These are phyloP conservation scores for Channallabes apus DNA, from an alignment of 2,797 vertebrate genomes.

Conservation along the genomic window DNA sequence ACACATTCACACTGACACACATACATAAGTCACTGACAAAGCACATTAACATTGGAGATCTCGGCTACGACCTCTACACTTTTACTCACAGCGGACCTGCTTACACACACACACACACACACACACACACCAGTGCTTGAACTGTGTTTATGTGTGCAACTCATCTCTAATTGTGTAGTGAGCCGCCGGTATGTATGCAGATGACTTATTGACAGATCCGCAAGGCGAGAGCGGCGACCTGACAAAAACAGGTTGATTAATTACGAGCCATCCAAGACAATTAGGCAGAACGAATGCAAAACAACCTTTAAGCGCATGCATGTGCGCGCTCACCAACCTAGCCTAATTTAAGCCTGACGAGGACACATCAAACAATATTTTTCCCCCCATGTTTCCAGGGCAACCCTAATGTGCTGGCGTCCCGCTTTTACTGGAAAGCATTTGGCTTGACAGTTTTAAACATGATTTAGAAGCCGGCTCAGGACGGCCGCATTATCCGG, in stretches of 20 bases:
- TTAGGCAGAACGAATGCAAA: conserved; percentile 55
- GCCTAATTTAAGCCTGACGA: conserved; percentile 56
- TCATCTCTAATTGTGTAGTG: conserved; percentile 45
- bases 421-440: conserved; percentile 63
- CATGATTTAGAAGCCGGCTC: conserved; percentile 64
- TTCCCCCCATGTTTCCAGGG: conserved; percentile 68
- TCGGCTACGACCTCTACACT: conserved; percentile 36
- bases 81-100: conserved; percentile 37
- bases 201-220: conserved; percentile 54
- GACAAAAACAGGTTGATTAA: conserved; percentile 61
- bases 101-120: conserved; percentile 32
- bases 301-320: conserved; percentile 38
- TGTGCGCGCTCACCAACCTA: conserved; percentile 25
- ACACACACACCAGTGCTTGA: conserved; percentile 8
- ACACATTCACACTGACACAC: conserved; percentile 24
- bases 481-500: conserved; percentile 43
- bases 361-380: conserved; percentile 68
- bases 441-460: conserved; percentile 63
- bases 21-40: conserved; percentile 45
- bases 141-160: background rate
- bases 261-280: conserved; percentile 61
- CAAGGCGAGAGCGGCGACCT: conserved; percentile 47
- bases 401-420: conserved; percentile 71
- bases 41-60: conserved; percentile 49
- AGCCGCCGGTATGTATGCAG: conserved; percentile 47